Evolutionary conservation across 2,888 invertebrate species (phyloP).

Genomic region (Agrotis exclamationis): DNA sequence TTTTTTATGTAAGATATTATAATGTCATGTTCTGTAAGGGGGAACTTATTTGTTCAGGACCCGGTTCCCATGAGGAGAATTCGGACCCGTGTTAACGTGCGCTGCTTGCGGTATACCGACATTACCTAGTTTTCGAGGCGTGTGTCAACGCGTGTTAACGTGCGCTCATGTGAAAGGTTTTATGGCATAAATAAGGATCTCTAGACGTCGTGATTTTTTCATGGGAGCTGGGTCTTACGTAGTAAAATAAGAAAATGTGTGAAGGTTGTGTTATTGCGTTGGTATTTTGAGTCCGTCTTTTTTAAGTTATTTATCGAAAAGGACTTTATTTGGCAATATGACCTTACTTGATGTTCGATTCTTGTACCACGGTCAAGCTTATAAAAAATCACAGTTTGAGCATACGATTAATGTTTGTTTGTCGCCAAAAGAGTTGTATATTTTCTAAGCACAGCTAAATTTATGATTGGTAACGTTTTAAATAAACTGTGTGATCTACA

Average conservation of each 20-base stretch:
- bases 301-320: slow-evolving; percentile 36
- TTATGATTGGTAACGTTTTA: slow-evolving; percentile 27
- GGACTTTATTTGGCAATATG: slow-evolving; percentile 26
- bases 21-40: slow-evolving; percentile 54
- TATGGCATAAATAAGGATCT: slow-evolving; percentile 27
- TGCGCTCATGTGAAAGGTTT: background rate
- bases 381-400: slow-evolving; percentile 31
- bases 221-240: slow-evolving; percentile 27
- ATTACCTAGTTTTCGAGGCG: slow-evolving; percentile 16
- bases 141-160: background rate
- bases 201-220: slow-evolving; percentile 21
- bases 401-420: slow-evolving; percentile 13
- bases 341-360: slow-evolving; percentile 13
- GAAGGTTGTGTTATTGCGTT: slow-evolving; percentile 54
- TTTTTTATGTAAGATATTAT: slow-evolving; percentile 64
- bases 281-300: slow-evolving; percentile 60
- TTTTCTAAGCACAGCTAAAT: slow-evolving; percentile 44
- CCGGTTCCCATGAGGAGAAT: slow-evolving; percentile 29
- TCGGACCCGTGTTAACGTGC: slow-evolving; percentile 10
- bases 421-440: slow-evolving; percentile 28
- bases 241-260: slow-evolving; percentile 41
- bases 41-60: slow-evolving; percentile 53
- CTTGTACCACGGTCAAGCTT: slow-evolving; percentile 35
- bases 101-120: slow-evolving; percentile 2
- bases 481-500: slow-evolving; percentile 44